A percentile compares a stretch with the other conserved stretches of the same genome.
Conservation (phyloP, 1,140 invertebrate species). For the Drosophila miranda region DNA sequence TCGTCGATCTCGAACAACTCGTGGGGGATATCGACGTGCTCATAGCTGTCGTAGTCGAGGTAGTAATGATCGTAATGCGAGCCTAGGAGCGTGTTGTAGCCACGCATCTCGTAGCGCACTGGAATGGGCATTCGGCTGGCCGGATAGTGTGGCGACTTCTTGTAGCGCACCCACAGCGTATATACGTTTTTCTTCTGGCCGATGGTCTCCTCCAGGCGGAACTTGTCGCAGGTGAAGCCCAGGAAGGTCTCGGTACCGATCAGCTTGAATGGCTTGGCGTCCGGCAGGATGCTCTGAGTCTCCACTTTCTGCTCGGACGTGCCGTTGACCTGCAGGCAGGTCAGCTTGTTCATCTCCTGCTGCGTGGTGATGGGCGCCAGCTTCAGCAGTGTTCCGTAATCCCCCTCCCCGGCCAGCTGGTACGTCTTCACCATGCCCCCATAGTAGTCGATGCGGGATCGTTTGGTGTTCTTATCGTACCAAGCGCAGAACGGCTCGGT, state of each 20-base stretch:
- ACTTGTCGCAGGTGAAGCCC: slow-evolving; percentile 88
- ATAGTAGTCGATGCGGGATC: slow-evolving; percentile 97
- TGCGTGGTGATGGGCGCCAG: slow-evolving; percentile 94
- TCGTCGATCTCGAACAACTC: slow-evolving; percentile 87
- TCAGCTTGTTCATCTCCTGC: slow-evolving; percentile 86
- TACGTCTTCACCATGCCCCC: slow-evolving; percentile 95
- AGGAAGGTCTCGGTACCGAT: slow-evolving; percentile 87
- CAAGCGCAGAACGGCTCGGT: slow-evolving; percentile 94
- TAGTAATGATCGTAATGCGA: slow-evolving; percentile 99
- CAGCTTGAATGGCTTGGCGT: slow-evolving; percentile 89
- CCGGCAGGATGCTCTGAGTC: slow-evolving; percentile 92
- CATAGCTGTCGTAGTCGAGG: slow-evolving; percentile 91
- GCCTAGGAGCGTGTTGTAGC: slow-evolving; percentile 94
- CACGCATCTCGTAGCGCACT: slow-evolving; percentile 94
- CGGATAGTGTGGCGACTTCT: slow-evolving; percentile 83
- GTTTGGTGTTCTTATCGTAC: slow-evolving; percentile 88
- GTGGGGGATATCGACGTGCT: slow-evolving; percentile 86
- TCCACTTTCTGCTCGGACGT: slow-evolving; percentile 85
- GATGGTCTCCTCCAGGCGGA: slow-evolving; percentile 86
- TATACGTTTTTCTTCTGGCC: slow-evolving; percentile 94
- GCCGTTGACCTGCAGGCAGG: slow-evolving; percentile 94
- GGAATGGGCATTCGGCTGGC: slow-evolving; percentile 84
- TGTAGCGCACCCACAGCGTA: slow-evolving; percentile 91
- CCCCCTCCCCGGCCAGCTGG: slow-evolving; percentile 86
- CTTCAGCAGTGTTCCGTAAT: slow-evolving; percentile 91